These are phyloP conservation scores for Callyntrura guangdongensis DNA, from an alignment of 2,888 invertebrate species.

Conservation along the genomic window DNA sequence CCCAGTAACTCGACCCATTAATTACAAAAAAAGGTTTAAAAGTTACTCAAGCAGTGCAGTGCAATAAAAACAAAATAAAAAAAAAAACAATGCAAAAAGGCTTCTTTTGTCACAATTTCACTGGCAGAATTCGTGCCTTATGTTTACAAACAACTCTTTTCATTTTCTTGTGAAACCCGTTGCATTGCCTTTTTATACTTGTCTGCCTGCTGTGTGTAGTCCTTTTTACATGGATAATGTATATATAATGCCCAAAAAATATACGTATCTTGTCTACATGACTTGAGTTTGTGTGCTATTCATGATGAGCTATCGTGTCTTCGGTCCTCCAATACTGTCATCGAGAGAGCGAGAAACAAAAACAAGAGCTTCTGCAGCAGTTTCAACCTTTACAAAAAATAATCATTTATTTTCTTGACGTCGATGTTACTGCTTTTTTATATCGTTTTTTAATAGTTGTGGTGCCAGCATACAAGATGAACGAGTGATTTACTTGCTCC, in stretches of 20 bases:
- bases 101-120: constrained; percentile 25
- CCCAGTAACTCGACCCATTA: constrained; percentile 30
- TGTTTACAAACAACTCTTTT: constrained; percentile 40
- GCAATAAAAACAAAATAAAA: constrained; percentile 21
- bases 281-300: constrained; percentile 35
- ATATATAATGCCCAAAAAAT: neutral
- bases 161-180: constrained; percentile 39
- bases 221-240: constrained; percentile 16
- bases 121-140: constrained; percentile 37
- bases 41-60: constrained; percentile 64
- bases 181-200: constrained; percentile 23
- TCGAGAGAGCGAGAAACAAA: constrained; percentile 18
- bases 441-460: constrained; percentile 45
- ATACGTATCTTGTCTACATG: neutral
- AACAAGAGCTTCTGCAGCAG: constrained; percentile 55
- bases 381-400: constrained; percentile 28
- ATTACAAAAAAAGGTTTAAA: constrained; percentile 3
- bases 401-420: constrained; percentile 40
- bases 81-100: constrained; percentile 22
- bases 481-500: constrained; percentile 72
- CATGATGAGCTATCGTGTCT: constrained; percentile 41
- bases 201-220: neutral
- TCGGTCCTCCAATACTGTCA: constrained; percentile 40
- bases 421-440: constrained; percentile 33
- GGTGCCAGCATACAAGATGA: constrained; percentile 8